Evolutionary conservation across 2,888 invertebrate genomes (phyloP), one percentile per base, ranked within the genome.

Genomic region (Rhabditophanes sp.): DNA sequence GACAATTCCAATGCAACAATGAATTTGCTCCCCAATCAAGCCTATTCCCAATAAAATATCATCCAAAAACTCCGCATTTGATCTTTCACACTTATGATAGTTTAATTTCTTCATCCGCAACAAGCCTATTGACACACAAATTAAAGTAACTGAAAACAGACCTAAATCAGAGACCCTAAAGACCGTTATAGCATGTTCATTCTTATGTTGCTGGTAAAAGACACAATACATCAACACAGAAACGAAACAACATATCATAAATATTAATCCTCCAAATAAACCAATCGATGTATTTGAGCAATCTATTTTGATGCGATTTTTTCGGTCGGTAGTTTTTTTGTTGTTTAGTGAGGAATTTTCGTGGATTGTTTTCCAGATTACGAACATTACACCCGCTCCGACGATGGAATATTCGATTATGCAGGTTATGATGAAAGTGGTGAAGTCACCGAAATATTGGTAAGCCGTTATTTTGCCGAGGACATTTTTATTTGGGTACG

Each of bases 261-360:
- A 61, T 4, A 61, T 41, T 4, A 60, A 44, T 9, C 60, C 60
- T 22, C 48, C 53, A 30, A 60, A 60, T 4, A 61, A 42, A 18
- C 61, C 61, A 25, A 52, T 48, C 1, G 56, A 54, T 4, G 61
- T 59, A n/a, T n/a, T n/a, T n/a, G n/a, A n/a, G 56, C 61, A 60
- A 34, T 60, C 61, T 32, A 60, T 57, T 9, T 56, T 39, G 44
- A 60, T 52, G 11, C 45, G 45, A 21, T 46, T 25, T 27, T 53
- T 55, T 12, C 55, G 40, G 35, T 55, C 53, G n/a, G 35, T n/a
- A n/a, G n/a, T n/a, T n/a, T n/a, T n/a, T n/a, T n/a, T n/a, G n/a
- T n/a, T n/a, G n/a, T n/a, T n/a, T n/a, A n/a, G n/a, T n/a, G n/a
- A n/a, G n/a, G 30, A 31, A 8, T 33, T 38, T 12, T 48, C 37